Base-by-base conservation (phyloP, 2,888 invertebrate genomes). In the Teleogryllus oceanicus region DNA sequence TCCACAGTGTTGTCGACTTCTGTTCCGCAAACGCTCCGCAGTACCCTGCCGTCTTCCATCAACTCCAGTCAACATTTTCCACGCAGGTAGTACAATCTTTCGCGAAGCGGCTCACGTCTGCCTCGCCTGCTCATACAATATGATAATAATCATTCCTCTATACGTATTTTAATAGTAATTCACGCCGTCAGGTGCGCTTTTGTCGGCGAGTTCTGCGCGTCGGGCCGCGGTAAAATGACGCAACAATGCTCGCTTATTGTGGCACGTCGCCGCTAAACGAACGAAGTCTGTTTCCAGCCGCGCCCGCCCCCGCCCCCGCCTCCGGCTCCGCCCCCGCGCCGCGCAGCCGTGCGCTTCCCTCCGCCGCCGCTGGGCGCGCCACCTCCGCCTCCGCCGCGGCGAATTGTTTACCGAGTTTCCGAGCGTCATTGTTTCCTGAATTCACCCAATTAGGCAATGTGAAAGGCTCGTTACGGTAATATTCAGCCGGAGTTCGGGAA, bases 401-500 rank as follows among this genome's bases (percentile, higher is more conserved):
- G 74, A 80, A 80, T 76, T 80, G 80, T 80, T 80, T 80, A 78
- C 80, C 10, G 80, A 78, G 80, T 80, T 78, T 76, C 80, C 77
- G 77, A 50, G 77, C 80, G 80, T 78, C 81, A 78, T 81, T 81
- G 81, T 81, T 79, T 81, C 74, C 78, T 81, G 81, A 81, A 81
- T 81, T 81, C 81, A 79, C 79, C 81, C 81, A 81, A 81, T 81
- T 81, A 81, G 79, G 76, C 79, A 78, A 75, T 62, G 79, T 81
- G 81, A 81, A 81, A 81, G 81, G 78, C 81, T 81, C 81, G 81
- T 81, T 81, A 81, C 81, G 62, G 81, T 79, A 81, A 81, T 81
- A 81, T 81, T 81, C 81, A 81, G 76, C 78, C 75, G 75, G 80
- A 80, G 80, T 80, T 80, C 78, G 80, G 78, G 80, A 78, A 78